These are phyloP conservation scores for Eupleurogrammus muticus DNA, from an alignment of 2,797 vertebrate species.

Conservation along the genomic window DNA sequence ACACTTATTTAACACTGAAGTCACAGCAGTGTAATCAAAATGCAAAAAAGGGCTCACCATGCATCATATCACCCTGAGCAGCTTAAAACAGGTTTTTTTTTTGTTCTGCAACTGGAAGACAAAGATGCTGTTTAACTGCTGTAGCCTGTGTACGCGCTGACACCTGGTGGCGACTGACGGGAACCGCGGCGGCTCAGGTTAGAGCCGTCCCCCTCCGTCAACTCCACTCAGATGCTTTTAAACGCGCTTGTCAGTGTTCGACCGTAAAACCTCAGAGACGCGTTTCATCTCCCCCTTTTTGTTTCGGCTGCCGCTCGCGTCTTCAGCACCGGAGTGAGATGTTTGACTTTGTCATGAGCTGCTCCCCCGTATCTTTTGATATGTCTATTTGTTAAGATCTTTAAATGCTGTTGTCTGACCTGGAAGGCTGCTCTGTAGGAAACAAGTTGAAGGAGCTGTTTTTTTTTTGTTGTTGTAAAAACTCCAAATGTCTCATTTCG, in stretches of 20 bases:
- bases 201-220: neutral
- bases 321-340: neutral
- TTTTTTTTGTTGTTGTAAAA: too few species aligned
- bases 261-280: neutral
- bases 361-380: neutral
- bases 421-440: neutral
- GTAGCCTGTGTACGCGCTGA: slow-evolving; percentile 15
- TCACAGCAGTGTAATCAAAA: neutral
- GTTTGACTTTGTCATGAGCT: neutral
- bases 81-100: neutral
- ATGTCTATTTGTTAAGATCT: neutral
- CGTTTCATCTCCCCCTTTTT: neutral
- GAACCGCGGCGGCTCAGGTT: slow-evolving; percentile 13
- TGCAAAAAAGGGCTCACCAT: neutral
- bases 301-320: neutral
- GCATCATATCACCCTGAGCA: neutral
- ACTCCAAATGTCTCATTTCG: too few species aligned
- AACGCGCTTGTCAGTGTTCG: neutral
- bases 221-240: neutral
- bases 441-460: neutral
- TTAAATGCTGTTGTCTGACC: neutral
- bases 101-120: neutral
- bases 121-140: neutral
- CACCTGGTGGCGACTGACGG: slow-evolving; percentile 43
- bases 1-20: neutral